These are phyloP conservation scores for Chelonia mydas DNA, from an alignment of 2,797 vertebrate species.

Conservation along the genomic window DNA sequence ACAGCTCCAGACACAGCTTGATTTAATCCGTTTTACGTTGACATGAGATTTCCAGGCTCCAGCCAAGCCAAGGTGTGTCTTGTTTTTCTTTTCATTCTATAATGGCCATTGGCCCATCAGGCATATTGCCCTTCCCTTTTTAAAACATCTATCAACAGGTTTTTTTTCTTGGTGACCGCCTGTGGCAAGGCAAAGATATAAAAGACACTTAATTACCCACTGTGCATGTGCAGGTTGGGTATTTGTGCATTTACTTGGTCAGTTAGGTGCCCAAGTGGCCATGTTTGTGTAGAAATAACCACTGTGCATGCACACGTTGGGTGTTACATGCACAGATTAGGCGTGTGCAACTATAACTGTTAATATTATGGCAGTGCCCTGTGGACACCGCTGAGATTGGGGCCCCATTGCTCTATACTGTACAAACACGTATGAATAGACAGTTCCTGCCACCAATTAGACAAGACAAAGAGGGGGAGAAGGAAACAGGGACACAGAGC, in stretches of 20 bases:
- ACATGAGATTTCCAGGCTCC: neutral
- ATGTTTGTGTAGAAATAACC: neutral
- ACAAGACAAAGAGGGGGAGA: neutral
- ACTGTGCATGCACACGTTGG: neutral
- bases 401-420: neutral
- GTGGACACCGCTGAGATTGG: neutral
- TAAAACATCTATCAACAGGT: neutral
- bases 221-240: neutral
- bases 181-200: fast-evolving
- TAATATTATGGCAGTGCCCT: neutral
- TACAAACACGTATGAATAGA: neutral
- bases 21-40: neutral
- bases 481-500: neutral
- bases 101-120: neutral
- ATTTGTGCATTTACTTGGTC: neutral
- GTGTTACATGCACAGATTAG: neutral
- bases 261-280: neutral
- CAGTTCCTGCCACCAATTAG: neutral
- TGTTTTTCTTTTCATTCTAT: neutral
- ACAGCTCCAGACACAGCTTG: neutral
- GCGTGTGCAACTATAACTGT: fast-evolving
- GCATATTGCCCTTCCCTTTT: neutral
- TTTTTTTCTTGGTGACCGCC: neutral
- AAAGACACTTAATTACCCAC: neutral
- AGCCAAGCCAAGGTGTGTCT: neutral